Evolutionary conservation across 2,113 vertebrate genomes (phyloP).

Genomic region (Dipodomys ordii): DNA sequence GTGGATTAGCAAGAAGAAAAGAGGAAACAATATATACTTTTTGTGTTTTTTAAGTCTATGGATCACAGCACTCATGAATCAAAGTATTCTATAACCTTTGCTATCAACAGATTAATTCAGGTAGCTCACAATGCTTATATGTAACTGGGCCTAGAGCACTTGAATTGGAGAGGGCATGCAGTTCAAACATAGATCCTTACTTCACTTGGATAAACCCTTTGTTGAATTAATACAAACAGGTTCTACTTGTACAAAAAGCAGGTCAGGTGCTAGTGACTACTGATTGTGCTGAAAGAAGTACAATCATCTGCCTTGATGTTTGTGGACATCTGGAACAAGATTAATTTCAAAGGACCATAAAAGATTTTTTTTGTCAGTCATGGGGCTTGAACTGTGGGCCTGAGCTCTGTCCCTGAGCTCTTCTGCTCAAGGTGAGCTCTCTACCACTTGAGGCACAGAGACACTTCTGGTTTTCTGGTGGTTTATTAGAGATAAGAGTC

Average conservation of each 20-base stretch:
- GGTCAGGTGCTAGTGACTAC: background rate
- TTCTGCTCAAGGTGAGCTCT: too few species aligned
- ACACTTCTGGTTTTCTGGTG: too few species aligned
- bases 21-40: background rate
- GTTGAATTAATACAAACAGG: background rate
- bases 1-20: background rate
- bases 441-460: too few species aligned
- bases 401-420: too few species aligned
- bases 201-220: background rate
- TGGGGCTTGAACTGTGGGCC: too few species aligned
- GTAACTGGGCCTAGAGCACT: background rate
- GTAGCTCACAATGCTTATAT: background rate
- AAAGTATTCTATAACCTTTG: background rate
- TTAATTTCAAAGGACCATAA: background rate
- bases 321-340: background rate
- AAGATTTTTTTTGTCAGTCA: too few species aligned
- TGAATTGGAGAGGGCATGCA: background rate
- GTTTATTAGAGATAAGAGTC: too few species aligned
- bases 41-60: background rate
- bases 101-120: conserved; percentile 1
- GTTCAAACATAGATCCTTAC: background rate
- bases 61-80: background rate
- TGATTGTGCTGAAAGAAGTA: background rate
- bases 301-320: background rate
- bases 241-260: background rate